Evolutionary conservation across 1,140 invertebrate genomes (phyloP), one percentile per base, ranked within the genome.

Genomic region (Drosophila setifemur): DNA sequence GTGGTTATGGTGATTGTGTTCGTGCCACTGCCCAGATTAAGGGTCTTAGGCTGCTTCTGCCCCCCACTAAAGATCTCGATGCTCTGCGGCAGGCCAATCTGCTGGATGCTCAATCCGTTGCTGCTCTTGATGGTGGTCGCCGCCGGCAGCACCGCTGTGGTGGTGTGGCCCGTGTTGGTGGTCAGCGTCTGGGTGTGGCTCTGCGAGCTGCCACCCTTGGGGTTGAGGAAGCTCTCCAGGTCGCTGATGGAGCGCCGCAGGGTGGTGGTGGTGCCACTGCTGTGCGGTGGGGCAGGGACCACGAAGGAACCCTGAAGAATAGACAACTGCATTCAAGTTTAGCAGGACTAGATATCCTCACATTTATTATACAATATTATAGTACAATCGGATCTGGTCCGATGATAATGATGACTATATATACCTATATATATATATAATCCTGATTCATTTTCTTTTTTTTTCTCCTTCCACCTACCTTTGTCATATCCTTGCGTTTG

Each of bases 401-500:
- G n/a, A n/a, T n/a, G n/a, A n/a, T n/a, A n/a, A n/a, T n/a, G n/a
- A n/a, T n/a, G n/a, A n/a, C n/a, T n/a, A n/a, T n/a, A n/a, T n/a
- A n/a, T n/a, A n/a, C n/a, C n/a, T n/a, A n/a, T n/a, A n/a, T n/a
- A n/a, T n/a, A n/a, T n/a, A n/a, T n/a, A n/a, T n/a, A n/a, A n/a
- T n/a, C n/a, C n/a, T n/a, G n/a, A n/a, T n/a, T n/a, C n/a, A n/a
- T n/a, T n/a, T n/a, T n/a, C n/a, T n/a, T n/a, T n/a, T n/a, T n/a
- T n/a, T n/a, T n/a, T n/a, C 5, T 7, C 8, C 0, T 19, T 35
- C 3, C 11, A 4, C 39, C 54, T 26, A 90, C 90, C 87, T 90
- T 90, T 19, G 61, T 82, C 23, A 90, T 81, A 21, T 90, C 89
- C 73, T 90, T 90, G 44, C 87, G 91, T 74, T 96, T 96, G 79